These are phyloP conservation scores for Passer montanus DNA, from an alignment of 2,113 vertebrate genomes.

Conservation along the genomic window DNA sequence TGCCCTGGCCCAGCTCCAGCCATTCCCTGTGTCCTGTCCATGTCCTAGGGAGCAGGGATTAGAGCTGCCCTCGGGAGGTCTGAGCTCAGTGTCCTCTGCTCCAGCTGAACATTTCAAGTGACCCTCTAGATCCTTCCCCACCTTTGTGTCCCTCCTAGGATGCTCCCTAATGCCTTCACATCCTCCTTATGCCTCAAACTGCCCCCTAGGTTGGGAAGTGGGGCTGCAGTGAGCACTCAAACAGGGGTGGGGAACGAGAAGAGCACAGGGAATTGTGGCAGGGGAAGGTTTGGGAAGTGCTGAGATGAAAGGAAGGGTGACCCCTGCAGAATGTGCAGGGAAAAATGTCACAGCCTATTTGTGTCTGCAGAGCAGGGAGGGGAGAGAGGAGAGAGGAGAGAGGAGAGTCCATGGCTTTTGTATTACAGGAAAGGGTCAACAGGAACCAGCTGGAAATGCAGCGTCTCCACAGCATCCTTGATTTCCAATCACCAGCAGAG, in stretches of 20 bases:
- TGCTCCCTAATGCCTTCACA: not conserved
- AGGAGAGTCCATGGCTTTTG: not conserved
- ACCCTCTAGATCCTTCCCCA: not conserved
- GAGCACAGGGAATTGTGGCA: not conserved
- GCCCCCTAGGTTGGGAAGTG: not conserved
- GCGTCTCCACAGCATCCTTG: not conserved
- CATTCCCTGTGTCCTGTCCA: rapidly evolving
- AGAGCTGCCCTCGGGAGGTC: not conserved
- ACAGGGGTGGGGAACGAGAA: not conserved
- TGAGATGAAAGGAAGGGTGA: not conserved
- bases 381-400: not conserved
- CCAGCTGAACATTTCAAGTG: not conserved
- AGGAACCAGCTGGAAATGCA: slow-evolving; percentile 13
- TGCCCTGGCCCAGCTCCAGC: not conserved
- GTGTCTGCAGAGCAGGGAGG: not conserved
- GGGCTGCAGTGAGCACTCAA: not conserved
- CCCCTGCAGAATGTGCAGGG: not conserved
- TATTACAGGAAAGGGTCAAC: not conserved
- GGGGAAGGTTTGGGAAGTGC: not conserved
- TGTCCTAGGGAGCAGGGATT: not conserved
- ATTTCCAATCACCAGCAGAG: not conserved
- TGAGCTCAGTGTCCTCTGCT: not conserved
- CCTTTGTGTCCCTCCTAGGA: not conserved
- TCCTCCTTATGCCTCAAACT: not conserved
- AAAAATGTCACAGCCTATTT: not conserved